Evolutionary conservation across 2,113 vertebrate species (phyloP).

Genomic region (Aptenodytes forsteri): DNA sequence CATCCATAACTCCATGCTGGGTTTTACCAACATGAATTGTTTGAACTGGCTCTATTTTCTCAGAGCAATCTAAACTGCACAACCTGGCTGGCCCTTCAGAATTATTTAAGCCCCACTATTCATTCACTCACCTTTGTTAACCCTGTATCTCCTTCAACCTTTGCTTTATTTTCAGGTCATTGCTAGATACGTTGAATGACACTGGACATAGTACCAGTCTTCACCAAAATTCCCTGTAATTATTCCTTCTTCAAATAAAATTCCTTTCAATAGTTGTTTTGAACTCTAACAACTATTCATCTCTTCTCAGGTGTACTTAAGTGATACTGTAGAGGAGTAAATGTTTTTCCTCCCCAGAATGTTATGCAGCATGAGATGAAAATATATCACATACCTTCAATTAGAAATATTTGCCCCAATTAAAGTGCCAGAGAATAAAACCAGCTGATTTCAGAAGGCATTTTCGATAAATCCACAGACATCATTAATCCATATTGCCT

Average conservation of each 20-base stretch:
- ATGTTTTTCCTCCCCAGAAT: neutral
- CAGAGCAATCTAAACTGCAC: neutral
- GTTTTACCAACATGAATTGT: neutral
- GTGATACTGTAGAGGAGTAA: neutral
- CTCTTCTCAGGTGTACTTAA: neutral
- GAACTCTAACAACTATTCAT: neutral
- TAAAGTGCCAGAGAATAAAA: neutral
- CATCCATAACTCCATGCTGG: accelerated
- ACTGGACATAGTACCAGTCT: neutral
- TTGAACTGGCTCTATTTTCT: neutral
- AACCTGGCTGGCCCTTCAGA: neutral
- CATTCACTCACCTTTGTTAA: neutral
- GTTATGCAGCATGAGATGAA: neutral
- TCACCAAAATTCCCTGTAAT: neutral
- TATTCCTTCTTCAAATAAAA: neutral
- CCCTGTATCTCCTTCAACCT: accelerated
- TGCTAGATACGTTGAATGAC: neutral
- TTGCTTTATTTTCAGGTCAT: neutral
- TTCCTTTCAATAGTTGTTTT: neutral
- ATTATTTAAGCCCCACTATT: neutral
- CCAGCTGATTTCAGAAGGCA: neutral
- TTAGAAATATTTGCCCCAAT: neutral
- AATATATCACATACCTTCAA: neutral
- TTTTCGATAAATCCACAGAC: neutral
- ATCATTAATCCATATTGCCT: neutral